Evolutionary conservation across 1,140 invertebrate species (phyloP).

Genomic region (Diorhabda sublineata): DNA sequence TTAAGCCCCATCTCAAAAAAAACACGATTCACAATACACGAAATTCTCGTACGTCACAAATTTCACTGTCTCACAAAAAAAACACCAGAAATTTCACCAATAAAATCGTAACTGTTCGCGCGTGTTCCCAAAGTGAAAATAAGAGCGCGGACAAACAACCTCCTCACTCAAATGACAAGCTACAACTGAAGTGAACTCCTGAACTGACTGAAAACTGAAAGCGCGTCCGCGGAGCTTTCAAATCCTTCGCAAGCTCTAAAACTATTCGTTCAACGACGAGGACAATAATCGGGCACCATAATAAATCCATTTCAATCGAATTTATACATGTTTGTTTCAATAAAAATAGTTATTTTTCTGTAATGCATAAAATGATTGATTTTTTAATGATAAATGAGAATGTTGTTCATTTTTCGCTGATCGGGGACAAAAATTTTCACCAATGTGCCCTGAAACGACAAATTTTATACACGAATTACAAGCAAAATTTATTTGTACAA

Average conservation of each 20-base stretch:
- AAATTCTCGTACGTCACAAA: conserved; percentile 1
- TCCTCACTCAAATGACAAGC: not conserved
- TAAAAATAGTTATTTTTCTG: too few relatives aligned
- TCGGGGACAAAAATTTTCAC: too few relatives aligned
- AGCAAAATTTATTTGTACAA: too few relatives aligned
- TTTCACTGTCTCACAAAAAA: not conserved
- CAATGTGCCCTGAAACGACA: too few relatives aligned
- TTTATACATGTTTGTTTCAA: too few relatives aligned
- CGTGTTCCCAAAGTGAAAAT: not conserved
- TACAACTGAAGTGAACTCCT: not conserved
- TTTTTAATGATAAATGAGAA: too few relatives aligned
- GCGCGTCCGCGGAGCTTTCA: not conserved
- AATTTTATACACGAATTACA: too few relatives aligned
- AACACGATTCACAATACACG: not conserved
- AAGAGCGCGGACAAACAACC: not conserved
- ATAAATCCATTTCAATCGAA: too few relatives aligned
- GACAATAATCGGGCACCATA: too few relatives aligned
- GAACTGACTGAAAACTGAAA: conserved; percentile 2
- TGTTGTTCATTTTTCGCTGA: too few relatives aligned
- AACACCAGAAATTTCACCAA: not conserved
- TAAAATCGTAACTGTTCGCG: not conserved
- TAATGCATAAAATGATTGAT: too few relatives aligned
- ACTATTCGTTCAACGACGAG: too few relatives aligned
- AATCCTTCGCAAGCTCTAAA: not conserved
- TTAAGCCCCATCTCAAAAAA: not conserved